A percentile compares a stretch with the other conserved stretches of the same genome.
Evolutionary conservation across 2,797 vertebrate species (phyloP).

Genomic region (Oryzias sinensis): DNA sequence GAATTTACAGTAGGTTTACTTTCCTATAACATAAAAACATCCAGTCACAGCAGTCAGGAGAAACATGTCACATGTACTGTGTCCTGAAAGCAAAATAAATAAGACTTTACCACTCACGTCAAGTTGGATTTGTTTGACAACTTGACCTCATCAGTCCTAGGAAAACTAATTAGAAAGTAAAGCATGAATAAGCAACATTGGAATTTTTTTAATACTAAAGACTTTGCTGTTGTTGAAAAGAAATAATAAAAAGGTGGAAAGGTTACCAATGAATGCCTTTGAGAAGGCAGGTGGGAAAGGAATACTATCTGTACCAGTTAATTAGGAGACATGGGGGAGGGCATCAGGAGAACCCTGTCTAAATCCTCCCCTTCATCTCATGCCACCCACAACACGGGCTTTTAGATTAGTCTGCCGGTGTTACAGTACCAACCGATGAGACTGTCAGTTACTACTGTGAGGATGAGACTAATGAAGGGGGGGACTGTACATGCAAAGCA

Average conservation of each 20-base stretch:
- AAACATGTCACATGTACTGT: conserved; percentile 28
- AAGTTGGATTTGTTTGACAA: conserved; percentile 77
- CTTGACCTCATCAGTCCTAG: conserved; percentile 56
- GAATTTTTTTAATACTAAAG: conserved; percentile 66
- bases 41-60: conserved; percentile 9
- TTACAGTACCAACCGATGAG: conserved; percentile 45
- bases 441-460: conserved; percentile 34
- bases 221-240: conserved; percentile 36
- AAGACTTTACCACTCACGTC: conserved; percentile 32
- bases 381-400: conserved; percentile 62
- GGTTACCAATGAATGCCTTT: conserved; percentile 22
- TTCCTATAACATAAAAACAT: too few relatives aligned
- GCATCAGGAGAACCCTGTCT: conserved; percentile 54
- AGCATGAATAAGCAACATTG: conserved; percentile 54
- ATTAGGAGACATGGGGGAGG: conserved; percentile 68
- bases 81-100: conserved; percentile 9
- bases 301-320: conserved; percentile 65
- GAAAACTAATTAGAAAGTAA: conserved; percentile 68
- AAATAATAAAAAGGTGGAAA: conserved; percentile 13
- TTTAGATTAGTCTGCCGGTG: conserved; percentile 62
- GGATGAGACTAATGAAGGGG: conserved; percentile 14
- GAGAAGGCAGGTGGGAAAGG: conserved; percentile 26
- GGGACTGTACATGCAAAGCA: conserved; percentile 26
- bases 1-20: too few relatives aligned
- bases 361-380: conserved; percentile 70